Evolutionary conservation across 2,113 vertebrate genomes (phyloP).

Genomic region (Larimichthys polyactis): DNA sequence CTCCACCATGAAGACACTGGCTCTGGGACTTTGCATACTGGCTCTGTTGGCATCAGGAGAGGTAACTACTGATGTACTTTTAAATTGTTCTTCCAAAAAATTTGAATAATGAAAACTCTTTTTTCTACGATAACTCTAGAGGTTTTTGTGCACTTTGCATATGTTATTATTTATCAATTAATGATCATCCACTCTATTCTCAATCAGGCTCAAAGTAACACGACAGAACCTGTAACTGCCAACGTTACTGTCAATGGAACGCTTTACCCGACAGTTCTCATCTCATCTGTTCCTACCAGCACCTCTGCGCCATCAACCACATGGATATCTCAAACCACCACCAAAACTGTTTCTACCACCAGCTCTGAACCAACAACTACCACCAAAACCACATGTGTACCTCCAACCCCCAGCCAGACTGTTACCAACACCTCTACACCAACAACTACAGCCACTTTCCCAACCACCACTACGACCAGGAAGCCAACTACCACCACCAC

Average conservation of each 20-base stretch:
- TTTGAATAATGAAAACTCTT: neutral
- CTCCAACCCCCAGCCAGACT: neutral
- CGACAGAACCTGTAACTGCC: no score
- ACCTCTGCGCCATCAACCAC: rapidly evolving
- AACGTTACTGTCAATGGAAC: no score
- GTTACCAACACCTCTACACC: neutral
- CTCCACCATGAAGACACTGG: constrained; percentile 55
- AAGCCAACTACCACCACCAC: neutral
- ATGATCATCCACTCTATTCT: neutral
- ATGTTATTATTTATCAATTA: neutral
- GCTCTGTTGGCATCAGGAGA: constrained; percentile 48
- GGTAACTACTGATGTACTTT: constrained; percentile 39
- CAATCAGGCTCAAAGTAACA: neutral
- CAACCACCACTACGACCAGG: no score
- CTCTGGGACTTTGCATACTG: constrained; percentile 38
- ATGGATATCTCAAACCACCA: no score
- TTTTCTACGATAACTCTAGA: neutral
- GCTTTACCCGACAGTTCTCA: neutral
- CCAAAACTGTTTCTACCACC: neutral
- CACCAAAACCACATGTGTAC: neutral
- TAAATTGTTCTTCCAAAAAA: neutral
- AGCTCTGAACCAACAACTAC: neutral
- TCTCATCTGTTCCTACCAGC: rapidly evolving
- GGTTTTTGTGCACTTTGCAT: neutral
- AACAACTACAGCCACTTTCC: neutral